phyloP scores from a whole-genome alignment of 2,113 vertebrate genomes.

The Cercocebus atys region DNA sequence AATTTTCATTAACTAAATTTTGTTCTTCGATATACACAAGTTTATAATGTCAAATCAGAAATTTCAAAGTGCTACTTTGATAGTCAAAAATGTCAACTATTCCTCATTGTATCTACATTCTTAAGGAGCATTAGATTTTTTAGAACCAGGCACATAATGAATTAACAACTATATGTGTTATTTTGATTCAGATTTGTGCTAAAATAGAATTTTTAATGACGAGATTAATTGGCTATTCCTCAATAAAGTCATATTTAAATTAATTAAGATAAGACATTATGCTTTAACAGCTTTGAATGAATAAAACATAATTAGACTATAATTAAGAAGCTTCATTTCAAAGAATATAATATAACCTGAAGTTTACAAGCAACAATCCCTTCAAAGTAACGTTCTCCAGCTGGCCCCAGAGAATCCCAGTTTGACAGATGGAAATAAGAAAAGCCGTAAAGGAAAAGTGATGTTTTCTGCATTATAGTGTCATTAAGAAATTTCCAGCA shows the following conservation, averaged over 20 bases:
- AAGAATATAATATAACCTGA: neutral
- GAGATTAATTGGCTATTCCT: neutral
- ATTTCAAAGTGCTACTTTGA: neutral
- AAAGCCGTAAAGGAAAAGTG: neutral
- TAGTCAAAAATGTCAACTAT: neutral
- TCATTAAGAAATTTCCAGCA: neutral
- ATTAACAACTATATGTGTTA: neutral
- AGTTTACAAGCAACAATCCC: neutral
- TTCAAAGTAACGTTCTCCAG: neutral
- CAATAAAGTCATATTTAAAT: neutral
- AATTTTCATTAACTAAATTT: neutral
- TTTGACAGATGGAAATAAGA: conserved; percentile 39
- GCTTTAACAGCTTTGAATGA: neutral
- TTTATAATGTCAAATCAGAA: neutral
- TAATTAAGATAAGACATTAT: neutral
- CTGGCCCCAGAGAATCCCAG: neutral
- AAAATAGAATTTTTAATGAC: neutral
- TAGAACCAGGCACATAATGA: neutral
- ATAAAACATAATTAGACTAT: neutral
- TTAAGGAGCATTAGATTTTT: neutral
- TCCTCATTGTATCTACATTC: neutral
- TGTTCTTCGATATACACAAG: neutral
- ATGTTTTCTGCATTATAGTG: neutral
- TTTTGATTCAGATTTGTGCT: neutral
- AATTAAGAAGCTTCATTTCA: neutral